phyloP scores from a whole-genome alignment of 2,113 vertebrate species.

The Heloderma charlesbogerti region DNA sequence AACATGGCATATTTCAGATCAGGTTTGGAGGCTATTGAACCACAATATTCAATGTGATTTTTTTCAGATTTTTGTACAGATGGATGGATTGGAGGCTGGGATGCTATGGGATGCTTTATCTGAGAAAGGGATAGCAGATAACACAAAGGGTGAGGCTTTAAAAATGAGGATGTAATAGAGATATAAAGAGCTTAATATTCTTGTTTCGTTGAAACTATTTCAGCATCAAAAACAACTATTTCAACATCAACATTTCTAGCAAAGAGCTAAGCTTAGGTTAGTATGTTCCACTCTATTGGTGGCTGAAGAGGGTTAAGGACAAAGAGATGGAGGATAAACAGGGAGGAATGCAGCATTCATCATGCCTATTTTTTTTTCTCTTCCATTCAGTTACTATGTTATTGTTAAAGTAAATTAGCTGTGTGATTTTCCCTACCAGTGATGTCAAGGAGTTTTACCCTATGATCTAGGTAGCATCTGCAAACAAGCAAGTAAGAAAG shows the following conservation, averaged over 20 bases:
- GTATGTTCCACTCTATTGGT: background rate
- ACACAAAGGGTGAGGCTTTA: background rate
- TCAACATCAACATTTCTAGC: background rate
- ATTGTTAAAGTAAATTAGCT: background rate
- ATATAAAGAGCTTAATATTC: background rate
- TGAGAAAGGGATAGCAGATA: background rate
- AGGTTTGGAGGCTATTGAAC: background rate
- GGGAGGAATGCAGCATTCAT: background rate
- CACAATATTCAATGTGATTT: background rate
- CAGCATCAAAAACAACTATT: background rate
- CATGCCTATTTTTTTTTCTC: background rate
- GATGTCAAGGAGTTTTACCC: background rate
- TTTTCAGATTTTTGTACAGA: background rate
- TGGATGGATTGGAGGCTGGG: background rate
- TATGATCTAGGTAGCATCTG: background rate
- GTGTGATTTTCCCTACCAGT: background rate
- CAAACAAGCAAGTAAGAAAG: background rate
- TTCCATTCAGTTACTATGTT: background rate
- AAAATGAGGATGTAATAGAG: background rate
- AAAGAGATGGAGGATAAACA: background rate
- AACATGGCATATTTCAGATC: background rate
- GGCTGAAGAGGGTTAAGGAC: background rate
- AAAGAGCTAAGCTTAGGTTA: background rate
- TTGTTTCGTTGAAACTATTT: background rate
- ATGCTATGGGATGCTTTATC: background rate